These are phyloP conservation scores for Gadopsis bispinosus DNA, from an alignment of 2,797 vertebrate genomes.

Conservation along the genomic window DNA sequence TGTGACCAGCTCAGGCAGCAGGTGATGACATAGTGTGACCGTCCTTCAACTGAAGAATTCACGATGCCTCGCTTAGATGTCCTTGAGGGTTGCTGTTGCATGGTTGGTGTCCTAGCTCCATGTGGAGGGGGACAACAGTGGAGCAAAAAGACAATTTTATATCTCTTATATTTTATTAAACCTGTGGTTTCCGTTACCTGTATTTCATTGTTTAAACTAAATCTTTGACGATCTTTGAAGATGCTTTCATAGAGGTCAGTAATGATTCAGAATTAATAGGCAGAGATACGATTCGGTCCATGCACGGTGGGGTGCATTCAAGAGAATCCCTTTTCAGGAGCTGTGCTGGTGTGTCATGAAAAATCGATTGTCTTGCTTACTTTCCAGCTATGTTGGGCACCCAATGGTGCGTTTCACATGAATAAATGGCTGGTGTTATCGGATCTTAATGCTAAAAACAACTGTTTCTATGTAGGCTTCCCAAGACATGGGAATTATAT, in stretches of 20 bases:
- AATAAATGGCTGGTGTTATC: conserved; percentile 30
- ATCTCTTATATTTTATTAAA: neutral
- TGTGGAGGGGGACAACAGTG: neutral
- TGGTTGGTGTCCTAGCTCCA: neutral
- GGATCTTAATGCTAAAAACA: conserved; percentile 57
- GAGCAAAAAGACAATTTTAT: neutral
- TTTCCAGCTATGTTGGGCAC: neutral
- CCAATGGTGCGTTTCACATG: conserved; percentile 21
- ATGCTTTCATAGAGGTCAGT: neutral
- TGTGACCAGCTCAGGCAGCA: neutral
- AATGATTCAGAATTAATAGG: neutral
- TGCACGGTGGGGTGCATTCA: neutral
- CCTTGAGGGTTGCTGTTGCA: neutral
- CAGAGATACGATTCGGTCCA: neutral
- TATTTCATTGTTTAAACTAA: neutral
- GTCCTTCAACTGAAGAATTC: neutral
- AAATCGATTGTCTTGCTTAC: conserved; percentile 6
- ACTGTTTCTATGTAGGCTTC: neutral
- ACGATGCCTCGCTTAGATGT: neutral
- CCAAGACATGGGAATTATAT: neutral
- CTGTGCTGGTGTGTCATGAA: neutral
- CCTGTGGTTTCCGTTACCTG: neutral
- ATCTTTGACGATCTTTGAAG: neutral
- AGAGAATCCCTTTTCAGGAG: conserved; percentile 23
- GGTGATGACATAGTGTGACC: neutral